Evolutionary conservation across 2,113 vertebrate species (phyloP), one percentile per base, ranked within the genome.

Genomic region (Orientallactaga bullata): DNA sequence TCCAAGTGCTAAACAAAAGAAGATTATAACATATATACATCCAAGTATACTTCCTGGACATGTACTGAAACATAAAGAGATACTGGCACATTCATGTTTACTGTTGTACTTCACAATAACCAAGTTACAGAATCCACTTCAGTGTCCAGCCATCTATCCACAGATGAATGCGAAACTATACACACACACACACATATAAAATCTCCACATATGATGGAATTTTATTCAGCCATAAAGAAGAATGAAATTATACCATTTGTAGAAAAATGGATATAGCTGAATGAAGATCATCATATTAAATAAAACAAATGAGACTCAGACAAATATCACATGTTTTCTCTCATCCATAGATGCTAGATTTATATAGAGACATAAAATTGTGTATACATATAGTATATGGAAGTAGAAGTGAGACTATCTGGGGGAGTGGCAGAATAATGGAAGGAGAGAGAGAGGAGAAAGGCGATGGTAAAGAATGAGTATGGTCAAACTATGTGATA

Each of bases 1-100:
- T 28, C 89, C 68, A 96, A 76, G 21, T 79, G 81, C 82, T 51
- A 97, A 95, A 94, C 97, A 68, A n/a, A 92, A 97, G 93, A 80
- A 61, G 66, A 74, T 95, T 96, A 96, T 28, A 88, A 55, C 37
- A 85, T 32, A n/a, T 35, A 60, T 58, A 20, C 5, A 55, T 17
- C 82, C 5, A 37, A 65, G 66, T 71, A 15, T 69, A 61, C n/a
- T 21, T 32, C 28, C 20, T 16, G 39, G 18, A 5, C 51, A 30
- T 37, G 58, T 17, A 58, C 24, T 13, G 66, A 24, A 85, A 85
- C 51, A 58, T 5, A 72, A 68, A 71, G n/a, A n/a, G 21, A 37
- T 58, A 23, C 47, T 35, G 18, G 32, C 68, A 60, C 68, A 60
- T 2, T 47, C 26, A 13, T 20, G 47, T 12, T 37, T 7, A 85